Conservation (phyloP, 2,888 invertebrate species). For the Chaetogeoica ovagalla region DNA sequence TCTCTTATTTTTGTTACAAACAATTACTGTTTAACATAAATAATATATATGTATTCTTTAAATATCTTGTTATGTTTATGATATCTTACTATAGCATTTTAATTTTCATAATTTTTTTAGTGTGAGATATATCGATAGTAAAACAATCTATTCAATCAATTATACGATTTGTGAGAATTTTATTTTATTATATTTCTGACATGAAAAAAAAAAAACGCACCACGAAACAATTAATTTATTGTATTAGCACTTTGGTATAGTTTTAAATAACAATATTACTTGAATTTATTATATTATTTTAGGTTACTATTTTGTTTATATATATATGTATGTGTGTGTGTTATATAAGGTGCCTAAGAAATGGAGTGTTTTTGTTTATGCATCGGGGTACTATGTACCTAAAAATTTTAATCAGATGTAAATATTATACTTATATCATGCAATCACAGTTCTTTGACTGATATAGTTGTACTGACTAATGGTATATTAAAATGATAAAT, state of each 20-base stretch:
- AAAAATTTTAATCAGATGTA: conserved; percentile 4
- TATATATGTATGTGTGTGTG: conserved; percentile 1
- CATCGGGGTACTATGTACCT: conserved; percentile 47
- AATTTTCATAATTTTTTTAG: no score
- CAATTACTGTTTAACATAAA: no score
- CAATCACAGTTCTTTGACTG: conserved; percentile 5
- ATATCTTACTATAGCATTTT: no score
- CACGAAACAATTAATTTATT: not conserved
- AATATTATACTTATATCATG: not conserved
- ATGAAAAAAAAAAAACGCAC: not conserved
- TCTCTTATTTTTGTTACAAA: no score
- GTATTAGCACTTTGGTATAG: not conserved
- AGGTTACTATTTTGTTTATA: not conserved
- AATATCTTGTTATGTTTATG: no score
- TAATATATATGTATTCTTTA: no score
- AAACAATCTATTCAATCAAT: no score
- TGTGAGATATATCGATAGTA: no score
- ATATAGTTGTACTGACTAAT: conserved; percentile 13
- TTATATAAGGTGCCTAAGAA: conserved; percentile 23
- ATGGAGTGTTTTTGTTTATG: conserved; percentile 50
- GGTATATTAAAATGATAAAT: conserved; percentile 17
- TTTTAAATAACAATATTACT: not conserved
- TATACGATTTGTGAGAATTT: no score
- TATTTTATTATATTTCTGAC: no score
- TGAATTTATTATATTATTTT: not conserved